These are phyloP conservation scores for Lagocephalus sceleratus DNA, from an alignment of 2,797 vertebrate genomes.

Conservation along the genomic window DNA sequence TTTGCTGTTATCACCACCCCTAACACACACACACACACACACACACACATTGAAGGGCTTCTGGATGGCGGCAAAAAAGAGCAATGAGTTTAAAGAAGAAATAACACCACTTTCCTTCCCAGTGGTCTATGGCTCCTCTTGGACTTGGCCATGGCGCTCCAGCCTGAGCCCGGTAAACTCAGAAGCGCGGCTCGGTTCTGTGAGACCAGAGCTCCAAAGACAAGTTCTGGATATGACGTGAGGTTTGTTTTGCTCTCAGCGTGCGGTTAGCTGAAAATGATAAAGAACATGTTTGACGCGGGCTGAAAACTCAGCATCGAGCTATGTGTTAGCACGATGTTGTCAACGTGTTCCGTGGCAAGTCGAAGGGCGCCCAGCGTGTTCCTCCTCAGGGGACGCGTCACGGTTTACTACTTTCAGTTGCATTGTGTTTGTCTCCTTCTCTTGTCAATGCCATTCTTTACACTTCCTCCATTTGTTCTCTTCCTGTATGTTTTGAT, in stretches of 20 bases:
- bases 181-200: neutral
- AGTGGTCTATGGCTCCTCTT: neutral
- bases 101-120: constrained; percentile 8
- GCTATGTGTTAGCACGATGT: too few species aligned
- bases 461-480: neutral
- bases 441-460: neutral
- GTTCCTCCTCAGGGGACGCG: too few species aligned
- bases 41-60: too few species aligned
- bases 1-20: constrained; percentile 36
- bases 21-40: too few species aligned
- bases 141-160: neutral
- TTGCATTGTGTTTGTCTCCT: neutral
- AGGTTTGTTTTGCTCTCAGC: neutral
- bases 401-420: too few species aligned
- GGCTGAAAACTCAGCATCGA: too few species aligned
- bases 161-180: neutral
- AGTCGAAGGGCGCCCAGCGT: too few species aligned
- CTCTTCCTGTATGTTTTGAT: neutral
- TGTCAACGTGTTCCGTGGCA: too few species aligned
- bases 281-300: too few species aligned
- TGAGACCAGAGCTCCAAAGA: neutral
- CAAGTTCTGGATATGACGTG: neutral
- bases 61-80: constrained; percentile 4
- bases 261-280: neutral
- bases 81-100: constrained; percentile 19